phyloP scores from a whole-genome alignment of 2,888 invertebrate genomes.

The Tachystola acroxantha region DNA sequence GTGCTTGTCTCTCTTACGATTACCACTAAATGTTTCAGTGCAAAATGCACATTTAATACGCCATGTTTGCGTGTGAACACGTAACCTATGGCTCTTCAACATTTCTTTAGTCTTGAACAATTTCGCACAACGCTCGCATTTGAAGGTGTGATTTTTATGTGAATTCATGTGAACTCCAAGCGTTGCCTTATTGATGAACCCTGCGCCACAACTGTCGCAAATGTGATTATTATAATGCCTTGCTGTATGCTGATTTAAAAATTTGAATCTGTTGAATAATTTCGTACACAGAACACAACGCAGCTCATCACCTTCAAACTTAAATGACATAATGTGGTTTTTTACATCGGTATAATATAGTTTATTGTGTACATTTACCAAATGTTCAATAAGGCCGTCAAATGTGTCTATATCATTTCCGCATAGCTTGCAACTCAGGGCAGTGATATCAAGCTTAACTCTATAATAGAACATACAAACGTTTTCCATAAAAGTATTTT shows the following conservation, averaged over 20 bases:
- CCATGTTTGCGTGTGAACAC: constrained; percentile 8
- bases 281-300: constrained; percentile 23
- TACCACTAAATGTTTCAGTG: constrained; percentile 26
- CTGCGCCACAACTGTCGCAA: constrained; percentile 30
- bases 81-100: too few relatives aligned
- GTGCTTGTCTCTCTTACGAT: constrained; percentile 26
- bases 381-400: constrained; percentile 10
- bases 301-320: constrained; percentile 26
- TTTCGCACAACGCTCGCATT: constrained; percentile 52
- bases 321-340: constrained; percentile 40
- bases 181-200: constrained; percentile 29
- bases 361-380: constrained; percentile 20
- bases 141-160: constrained; percentile 30
- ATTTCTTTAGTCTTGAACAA: too few relatives aligned
- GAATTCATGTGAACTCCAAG: constrained; percentile 18
- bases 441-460: constrained; percentile 42
- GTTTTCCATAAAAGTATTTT: constrained; percentile 27
- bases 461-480: constrained; percentile 32
- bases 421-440: constrained; percentile 12
- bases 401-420: background rate
- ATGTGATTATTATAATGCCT: constrained; percentile 36
- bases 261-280: constrained; percentile 19
- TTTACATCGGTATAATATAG: constrained; percentile 25
- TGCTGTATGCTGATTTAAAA: constrained; percentile 35
- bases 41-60: constrained; percentile 40